Evolutionary conservation across 2,113 vertebrate species (phyloP), one percentile per base, ranked within the genome.

Genomic region (Calypte anna): DNA sequence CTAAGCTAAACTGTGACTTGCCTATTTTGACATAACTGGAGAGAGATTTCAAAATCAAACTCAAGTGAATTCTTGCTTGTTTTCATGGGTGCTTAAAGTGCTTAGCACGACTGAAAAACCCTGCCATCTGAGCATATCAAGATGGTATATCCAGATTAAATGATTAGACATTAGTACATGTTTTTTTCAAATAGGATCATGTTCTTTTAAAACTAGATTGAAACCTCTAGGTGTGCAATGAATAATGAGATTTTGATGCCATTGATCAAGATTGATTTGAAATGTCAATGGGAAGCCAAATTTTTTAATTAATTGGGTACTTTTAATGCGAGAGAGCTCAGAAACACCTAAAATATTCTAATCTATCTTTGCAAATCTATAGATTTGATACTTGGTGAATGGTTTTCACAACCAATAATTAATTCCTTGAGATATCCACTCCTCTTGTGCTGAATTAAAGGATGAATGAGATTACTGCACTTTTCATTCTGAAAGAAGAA

Each of bases 381-480:
- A 90, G 77, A 83, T 83, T 31, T 50, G 55, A 62, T 77, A 27
- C 50, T 62, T 38, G 51, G 48, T 88, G 85, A 80, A 93, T 64
- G 48, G 75, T 13, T 91, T 90, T 91, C 91, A 81, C 28, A 74
- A 36, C 3, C 4, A 7, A 30, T 70, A 86, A 82, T 66, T 70
- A 86, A 86, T 86, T 64, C 38, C 44, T 67, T 61, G 93, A 86
- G 59, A 63, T 77, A 67, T 6, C 18, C 11, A 20, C 33, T 90
- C 18, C 43, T 91, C 74, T 68, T 46, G 55, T 82, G 61, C 88
- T 90, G 85, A 90, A 67, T 88, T 88, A 91, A 95, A 86, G 59
- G 48, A 80, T 61, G 75, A 93, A 83, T 80, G 59, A 80, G 48
- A 88, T 86, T 55, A 79, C 51, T 77, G 48, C 33, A 70, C 33